Conservation (phyloP, 2,797 vertebrate genomes). For the Cyclopterus lumpus region DNA sequence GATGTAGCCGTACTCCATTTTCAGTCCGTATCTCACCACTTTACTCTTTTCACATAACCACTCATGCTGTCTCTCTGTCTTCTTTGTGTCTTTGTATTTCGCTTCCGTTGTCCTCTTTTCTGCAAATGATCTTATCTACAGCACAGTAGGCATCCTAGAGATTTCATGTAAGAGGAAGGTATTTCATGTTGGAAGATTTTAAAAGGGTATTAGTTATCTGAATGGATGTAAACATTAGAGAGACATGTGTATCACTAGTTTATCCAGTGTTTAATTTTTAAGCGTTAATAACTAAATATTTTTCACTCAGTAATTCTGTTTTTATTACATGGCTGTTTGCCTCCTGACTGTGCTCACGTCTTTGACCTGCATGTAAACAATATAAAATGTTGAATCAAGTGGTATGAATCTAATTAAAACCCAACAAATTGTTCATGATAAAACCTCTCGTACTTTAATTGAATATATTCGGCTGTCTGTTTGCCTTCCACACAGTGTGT, state of each 20-base stretch:
- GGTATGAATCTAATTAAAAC: slow-evolving; percentile 42
- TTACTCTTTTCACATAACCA: slow-evolving; percentile 12
- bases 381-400: slow-evolving; percentile 18
- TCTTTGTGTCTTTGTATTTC: slow-evolving; percentile 29
- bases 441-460: slow-evolving; percentile 61
- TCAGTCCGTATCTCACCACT: neutral
- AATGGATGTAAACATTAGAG: slow-evolving; percentile 21
- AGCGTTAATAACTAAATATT: slow-evolving; percentile 1
- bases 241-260: slow-evolving; percentile 1
- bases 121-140: slow-evolving; percentile 30
- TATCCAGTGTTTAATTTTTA: neutral
- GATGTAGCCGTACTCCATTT: neutral
- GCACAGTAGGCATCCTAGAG: slow-evolving; percentile 34
- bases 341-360: slow-evolving; percentile 6
- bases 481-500: slow-evolving; percentile 62
- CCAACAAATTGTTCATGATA: slow-evolving; percentile 18
- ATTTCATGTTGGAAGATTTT: slow-evolving; percentile 35
- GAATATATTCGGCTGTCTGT: slow-evolving; percentile 63
- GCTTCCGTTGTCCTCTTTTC: slow-evolving; percentile 9
- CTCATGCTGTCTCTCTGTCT: slow-evolving; percentile 13
- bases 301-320: neutral
- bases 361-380: slow-evolving; percentile 24
- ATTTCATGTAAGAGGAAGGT: slow-evolving; percentile 43
- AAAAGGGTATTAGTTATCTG: slow-evolving; percentile 22
- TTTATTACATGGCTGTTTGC: slow-evolving; percentile 34